Conservation (phyloP, 2,797 vertebrate genomes). For the Neomorphus geoffroyi region DNA sequence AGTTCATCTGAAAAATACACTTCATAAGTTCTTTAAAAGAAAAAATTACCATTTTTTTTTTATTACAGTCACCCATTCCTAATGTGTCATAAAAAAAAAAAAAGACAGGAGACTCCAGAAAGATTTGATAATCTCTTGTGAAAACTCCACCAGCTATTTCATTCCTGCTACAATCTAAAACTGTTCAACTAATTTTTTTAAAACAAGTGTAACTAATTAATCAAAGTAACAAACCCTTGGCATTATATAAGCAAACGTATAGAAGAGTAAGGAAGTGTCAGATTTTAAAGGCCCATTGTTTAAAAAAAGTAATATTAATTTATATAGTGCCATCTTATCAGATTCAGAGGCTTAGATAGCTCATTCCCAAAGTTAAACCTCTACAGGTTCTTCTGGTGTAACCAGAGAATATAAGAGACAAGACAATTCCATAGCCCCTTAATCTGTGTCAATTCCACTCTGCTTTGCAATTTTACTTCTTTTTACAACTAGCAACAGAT, state of each 20-base stretch:
- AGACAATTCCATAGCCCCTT: not conserved
- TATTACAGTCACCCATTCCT: not conserved
- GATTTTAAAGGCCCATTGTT: not conserved
- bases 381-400: not conserved
- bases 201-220: not conserved
- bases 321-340: not conserved
- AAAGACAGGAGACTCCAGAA: not conserved
- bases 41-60: not conserved
- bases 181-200: not conserved
- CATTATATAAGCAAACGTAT: not conserved
- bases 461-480: not conserved
- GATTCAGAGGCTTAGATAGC: not conserved
- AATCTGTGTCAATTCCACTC: not conserved
- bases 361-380: not conserved
- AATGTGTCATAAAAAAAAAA: not conserved
- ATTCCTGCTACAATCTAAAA: not conserved
- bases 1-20: not conserved
- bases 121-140: not conserved
- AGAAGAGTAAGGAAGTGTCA: not conserved
- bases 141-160: not conserved
- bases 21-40: not conserved
- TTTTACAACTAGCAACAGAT: not conserved
- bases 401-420: not conserved
- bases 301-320: no score
- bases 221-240: not conserved